Conservation (phyloP, 2,888 invertebrate genomes). For the Hyalella azteca region DNA sequence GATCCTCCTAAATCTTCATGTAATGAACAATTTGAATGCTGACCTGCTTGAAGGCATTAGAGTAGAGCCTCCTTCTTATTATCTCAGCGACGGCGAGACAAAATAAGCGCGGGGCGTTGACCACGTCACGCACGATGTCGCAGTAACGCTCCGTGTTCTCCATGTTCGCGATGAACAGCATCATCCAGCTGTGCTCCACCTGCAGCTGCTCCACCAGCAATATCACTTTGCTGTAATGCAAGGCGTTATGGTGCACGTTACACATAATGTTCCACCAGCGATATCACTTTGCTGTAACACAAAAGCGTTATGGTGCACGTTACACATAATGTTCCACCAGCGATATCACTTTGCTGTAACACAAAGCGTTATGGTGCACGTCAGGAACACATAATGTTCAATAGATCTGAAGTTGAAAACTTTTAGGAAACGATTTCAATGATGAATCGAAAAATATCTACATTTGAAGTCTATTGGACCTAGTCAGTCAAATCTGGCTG, state of each 20-base stretch:
- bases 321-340: conserved; percentile 21
- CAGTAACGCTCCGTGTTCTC: conserved; percentile 11
- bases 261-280: too few species aligned
- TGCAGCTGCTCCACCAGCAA: conserved; percentile 21
- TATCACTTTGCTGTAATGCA: conserved; percentile 22
- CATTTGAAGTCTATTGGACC: too few species aligned
- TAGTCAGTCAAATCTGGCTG: too few species aligned
- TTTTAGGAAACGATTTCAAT: too few species aligned
- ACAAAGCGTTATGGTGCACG: too few species aligned
- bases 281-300: conserved; percentile 19
- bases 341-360: conserved; percentile 18
- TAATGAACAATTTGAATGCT: too few species aligned
- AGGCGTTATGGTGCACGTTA: too few species aligned
- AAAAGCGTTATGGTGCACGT: too few species aligned
- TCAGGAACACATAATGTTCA: too few species aligned
- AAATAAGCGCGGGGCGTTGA: background rate
- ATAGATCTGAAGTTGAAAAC: too few species aligned
- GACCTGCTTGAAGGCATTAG: conserved; percentile 8
- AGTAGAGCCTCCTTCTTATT: background rate
- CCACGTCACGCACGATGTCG: conserved; percentile 16
- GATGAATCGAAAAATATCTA: too few species aligned
- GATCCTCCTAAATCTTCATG: too few species aligned
- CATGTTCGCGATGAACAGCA: conserved; percentile 8
- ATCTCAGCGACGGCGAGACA: conserved; percentile 13
- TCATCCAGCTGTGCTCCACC: conserved; percentile 17